Evolutionary conservation across 2,113 vertebrate species (phyloP), one percentile per base, ranked within the genome.

Genomic region (Lamprotornis superbus): DNA sequence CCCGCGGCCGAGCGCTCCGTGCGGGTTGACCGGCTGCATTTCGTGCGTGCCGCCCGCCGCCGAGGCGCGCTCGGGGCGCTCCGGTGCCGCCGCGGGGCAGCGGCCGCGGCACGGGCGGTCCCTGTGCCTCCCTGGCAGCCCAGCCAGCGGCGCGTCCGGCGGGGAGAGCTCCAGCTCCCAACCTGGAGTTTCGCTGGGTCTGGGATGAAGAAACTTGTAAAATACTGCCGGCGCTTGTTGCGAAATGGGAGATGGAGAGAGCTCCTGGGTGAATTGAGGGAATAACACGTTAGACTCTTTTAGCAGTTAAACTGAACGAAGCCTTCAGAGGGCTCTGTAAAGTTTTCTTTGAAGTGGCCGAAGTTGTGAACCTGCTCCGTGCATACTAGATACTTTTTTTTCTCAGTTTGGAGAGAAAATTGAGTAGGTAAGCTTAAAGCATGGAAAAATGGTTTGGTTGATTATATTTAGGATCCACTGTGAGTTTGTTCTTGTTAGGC

Each of bases 361-460:
- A 44, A 74, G 46, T 73, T 88, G 61, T 46, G 11, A 44, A 4
- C 9, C 35, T n/a, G 39, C 17, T 65, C 11, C 28, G 10, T 35
- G 37, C 7, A 0, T 13, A 25, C 12, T 39, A 39, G 10, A 39
- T 8, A 0, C 3, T 5, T 35, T 28, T 52, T 27, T 30, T 35
- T 35, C 17, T 64, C 24, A 12, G 5, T 78, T 78, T 44, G 46
- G 33, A 63, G 73, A 55, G 31, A 44, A 77, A 68, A 35, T 6
- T 19, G 4, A 52, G 50, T 55, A 57, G 21, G 9, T 44, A 23
- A 63, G 23, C 7, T 65, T 50, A 74, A 8, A 6, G 12, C 25
- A 12, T 22, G 27, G 39, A 7, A 9, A 57, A 69, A 20, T 9
- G 27, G 11, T 63, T 70, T 56, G 55, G 3, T n/a, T 76, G 75